phyloP scores from a whole-genome alignment of 2,113 vertebrate species.

The Petroica traversi region DNA sequence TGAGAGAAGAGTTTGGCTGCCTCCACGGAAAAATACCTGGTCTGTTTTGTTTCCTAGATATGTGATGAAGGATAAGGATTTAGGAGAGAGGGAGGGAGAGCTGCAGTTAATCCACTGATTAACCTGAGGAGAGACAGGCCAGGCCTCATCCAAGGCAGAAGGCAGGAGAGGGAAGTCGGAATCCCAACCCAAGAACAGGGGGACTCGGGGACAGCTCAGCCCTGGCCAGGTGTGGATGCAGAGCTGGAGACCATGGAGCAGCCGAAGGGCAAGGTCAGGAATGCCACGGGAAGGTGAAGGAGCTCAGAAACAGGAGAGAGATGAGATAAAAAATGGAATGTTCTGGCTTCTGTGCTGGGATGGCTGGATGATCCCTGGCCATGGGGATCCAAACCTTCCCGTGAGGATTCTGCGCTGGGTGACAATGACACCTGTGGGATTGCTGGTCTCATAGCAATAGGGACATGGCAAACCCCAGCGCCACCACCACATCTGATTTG shows the following conservation, averaged over 20 bases:
- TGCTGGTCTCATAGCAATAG: fast-evolving
- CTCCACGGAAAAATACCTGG: constrained; percentile 19
- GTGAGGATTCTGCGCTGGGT: not conserved
- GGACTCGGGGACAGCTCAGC: not conserved
- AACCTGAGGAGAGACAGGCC: constrained; percentile 35
- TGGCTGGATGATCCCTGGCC: not conserved
- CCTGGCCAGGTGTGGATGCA: not conserved
- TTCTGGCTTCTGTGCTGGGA: not conserved
- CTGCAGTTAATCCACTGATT: constrained; percentile 59
- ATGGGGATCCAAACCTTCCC: not conserved
- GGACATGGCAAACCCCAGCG: not conserved
- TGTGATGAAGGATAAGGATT: constrained; percentile 61
- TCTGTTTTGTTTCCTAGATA: constrained; percentile 59
- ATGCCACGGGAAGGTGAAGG: fast-evolving
- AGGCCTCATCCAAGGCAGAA: constrained; percentile 26
- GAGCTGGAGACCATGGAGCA: not conserved
- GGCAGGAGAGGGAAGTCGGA: not conserved
- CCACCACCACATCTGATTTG: not conserved
- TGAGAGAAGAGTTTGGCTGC: constrained; percentile 42
- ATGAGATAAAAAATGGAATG: not conserved
- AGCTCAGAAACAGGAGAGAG: not conserved
- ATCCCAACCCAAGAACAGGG: not conserved
- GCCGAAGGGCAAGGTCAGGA: not conserved
- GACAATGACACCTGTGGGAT: not conserved
- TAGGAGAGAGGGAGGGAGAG: constrained; percentile 28